Conservation (phyloP, 2,888 invertebrate species). For the Acleris emargana region DNA sequence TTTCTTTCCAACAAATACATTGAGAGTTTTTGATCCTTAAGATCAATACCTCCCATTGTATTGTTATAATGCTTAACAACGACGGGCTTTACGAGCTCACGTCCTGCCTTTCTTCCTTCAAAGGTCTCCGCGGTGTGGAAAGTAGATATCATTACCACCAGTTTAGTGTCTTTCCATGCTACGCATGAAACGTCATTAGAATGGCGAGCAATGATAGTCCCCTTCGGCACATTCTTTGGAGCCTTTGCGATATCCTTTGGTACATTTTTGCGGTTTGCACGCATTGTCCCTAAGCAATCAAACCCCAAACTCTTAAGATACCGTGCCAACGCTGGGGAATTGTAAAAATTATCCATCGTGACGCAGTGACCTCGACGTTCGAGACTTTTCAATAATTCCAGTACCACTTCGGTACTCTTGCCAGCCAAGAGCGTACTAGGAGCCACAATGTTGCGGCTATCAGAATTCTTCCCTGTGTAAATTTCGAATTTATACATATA, state of each 20-base stretch:
- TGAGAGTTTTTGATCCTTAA: slow-evolving; percentile 43
- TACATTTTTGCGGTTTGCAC: slow-evolving; percentile 39
- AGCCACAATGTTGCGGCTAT: slow-evolving; percentile 11
- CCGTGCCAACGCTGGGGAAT: slow-evolving; percentile 39
- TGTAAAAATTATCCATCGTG: slow-evolving; percentile 41
- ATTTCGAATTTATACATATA: slow-evolving; percentile 39
- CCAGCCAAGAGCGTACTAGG: slow-evolving; percentile 32
- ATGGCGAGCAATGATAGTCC: slow-evolving; percentile 21
- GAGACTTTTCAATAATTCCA: slow-evolving; percentile 23
- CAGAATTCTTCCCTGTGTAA: slow-evolving; percentile 34
- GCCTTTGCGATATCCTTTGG: slow-evolving; percentile 35
- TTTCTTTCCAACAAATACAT: slow-evolving; percentile 43
- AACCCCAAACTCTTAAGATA: slow-evolving; percentile 41
- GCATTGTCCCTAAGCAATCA: slow-evolving; percentile 43
- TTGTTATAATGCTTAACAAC: slow-evolving; percentile 39
- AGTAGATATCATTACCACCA: slow-evolving; percentile 41
- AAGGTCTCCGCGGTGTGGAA: slow-evolving; percentile 33
- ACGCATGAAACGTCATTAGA: slow-evolving; percentile 37
- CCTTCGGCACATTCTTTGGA: slow-evolving; percentile 33
- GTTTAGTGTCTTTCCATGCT: slow-evolving; percentile 41
- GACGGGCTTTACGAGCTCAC: slow-evolving; percentile 33
- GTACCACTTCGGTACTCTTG: slow-evolving; percentile 37
- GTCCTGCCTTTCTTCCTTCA: slow-evolving; percentile 30
- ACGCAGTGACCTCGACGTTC: slow-evolving; percentile 33
- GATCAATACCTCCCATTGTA: slow-evolving; percentile 42